Percentiles rank a stretch among this genome's conserved stretches.
Evolutionary conservation across 2,888 invertebrate species (phyloP).

Genomic region (Lepidochitona cinerea): DNA sequence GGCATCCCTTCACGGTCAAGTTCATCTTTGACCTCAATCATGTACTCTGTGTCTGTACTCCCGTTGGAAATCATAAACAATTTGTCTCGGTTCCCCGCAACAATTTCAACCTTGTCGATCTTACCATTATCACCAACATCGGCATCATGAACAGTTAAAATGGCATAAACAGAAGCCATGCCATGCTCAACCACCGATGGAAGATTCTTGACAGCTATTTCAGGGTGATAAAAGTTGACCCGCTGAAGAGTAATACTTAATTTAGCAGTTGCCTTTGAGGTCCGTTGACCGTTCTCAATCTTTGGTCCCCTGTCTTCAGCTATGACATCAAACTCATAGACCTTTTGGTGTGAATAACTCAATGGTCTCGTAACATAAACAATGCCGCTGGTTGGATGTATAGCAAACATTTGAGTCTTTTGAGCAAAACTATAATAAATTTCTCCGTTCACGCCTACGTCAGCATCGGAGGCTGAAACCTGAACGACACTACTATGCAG

Average conservation of each 20-base stretch:
- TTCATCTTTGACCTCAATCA: slow-evolving; percentile 83
- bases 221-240: slow-evolving; percentile 90
- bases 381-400: slow-evolving; percentile 93
- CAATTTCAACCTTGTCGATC: slow-evolving; percentile 77
- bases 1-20: slow-evolving; percentile 85
- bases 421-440: slow-evolving; percentile 94
- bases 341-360: slow-evolving; percentile 78
- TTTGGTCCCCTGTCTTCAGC: slow-evolving; percentile 87
- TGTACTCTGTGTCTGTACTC: slow-evolving; percentile 72
- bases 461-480: slow-evolving; percentile 91
- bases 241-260: slow-evolving; percentile 80
- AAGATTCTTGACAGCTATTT: slow-evolving; percentile 81
- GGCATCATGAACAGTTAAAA: slow-evolving; percentile 86
- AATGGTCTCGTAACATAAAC: slow-evolving; percentile 87
- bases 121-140: slow-evolving; percentile 89
- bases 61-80: slow-evolving; percentile 80
- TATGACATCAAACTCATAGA: slow-evolving; percentile 83
- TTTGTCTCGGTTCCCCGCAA: slow-evolving; percentile 91
- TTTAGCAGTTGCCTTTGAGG: slow-evolving; percentile 75
- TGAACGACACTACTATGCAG: slow-evolving; percentile 83
- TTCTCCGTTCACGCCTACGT: slow-evolving; percentile 95
- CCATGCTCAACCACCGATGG: slow-evolving; percentile 86
- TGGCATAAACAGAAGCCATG: slow-evolving; percentile 86
- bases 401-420: slow-evolving; percentile 81
- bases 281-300: slow-evolving; percentile 20